phyloP scores from a whole-genome alignment of 2,113 vertebrate genomes.

The Leuciscus idus region DNA sequence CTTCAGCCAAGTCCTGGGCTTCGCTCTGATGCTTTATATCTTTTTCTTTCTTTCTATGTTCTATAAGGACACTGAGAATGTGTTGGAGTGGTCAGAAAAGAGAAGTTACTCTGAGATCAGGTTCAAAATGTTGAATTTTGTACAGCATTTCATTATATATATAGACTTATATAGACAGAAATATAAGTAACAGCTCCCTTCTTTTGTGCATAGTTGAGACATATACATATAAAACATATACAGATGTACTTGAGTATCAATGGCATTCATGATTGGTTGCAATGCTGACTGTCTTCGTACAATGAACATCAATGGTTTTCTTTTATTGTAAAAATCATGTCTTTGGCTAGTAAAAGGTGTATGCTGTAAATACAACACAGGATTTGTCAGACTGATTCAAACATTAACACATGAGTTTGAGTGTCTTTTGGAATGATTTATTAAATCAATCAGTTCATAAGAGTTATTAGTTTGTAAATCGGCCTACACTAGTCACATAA shows the following conservation, averaged over 20 bases:
- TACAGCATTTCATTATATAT: background rate
- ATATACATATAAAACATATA: too few species aligned
- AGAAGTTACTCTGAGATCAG: background rate
- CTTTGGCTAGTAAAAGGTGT: background rate
- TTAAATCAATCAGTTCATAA: background rate
- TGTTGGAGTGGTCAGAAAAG: conserved; percentile 4
- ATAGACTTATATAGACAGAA: background rate
- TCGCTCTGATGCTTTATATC: background rate
- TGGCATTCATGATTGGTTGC: too few species aligned
- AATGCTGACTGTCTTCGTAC: too few species aligned
- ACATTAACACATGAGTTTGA: background rate
- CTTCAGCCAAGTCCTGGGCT: conserved; percentile 7
- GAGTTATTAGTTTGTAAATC: background rate
- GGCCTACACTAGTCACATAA: background rate
- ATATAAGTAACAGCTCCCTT: too few species aligned
- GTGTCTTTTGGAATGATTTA: background rate
- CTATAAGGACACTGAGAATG: background rate
- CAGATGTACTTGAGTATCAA: too few species aligned
- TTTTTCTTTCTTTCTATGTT: background rate
- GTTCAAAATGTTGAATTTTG: background rate
- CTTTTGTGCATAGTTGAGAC: too few species aligned
- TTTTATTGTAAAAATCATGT: too few species aligned
- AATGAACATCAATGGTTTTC: too few species aligned
- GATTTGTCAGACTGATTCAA: background rate
- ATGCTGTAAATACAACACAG: background rate